Base-by-base conservation (phyloP, 2,113 vertebrate genomes). In the Irena cyanogastra region DNA sequence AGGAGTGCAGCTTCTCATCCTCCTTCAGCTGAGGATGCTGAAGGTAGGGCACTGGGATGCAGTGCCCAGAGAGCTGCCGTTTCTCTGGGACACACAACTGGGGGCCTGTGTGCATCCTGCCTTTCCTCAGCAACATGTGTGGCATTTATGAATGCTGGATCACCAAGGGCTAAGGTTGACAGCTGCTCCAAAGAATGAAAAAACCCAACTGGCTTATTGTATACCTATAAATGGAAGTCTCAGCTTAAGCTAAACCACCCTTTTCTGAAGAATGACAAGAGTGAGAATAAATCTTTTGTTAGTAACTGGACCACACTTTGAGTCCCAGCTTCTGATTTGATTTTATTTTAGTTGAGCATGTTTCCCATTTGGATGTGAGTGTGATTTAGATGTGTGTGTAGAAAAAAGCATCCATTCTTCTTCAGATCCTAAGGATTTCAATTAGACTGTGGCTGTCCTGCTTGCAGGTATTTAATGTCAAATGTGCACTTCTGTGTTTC, bases 41-140 rank as follows among this genome's bases (percentile, higher is more conserved):
- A 0, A 21, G 30, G 19, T 53, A 68, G 57, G 33, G 35, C 50
- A 27, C 39, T 13, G 53, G 47, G 49, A 20, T 54, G 72, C 44
- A 33, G 37, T 42, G 21, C 54, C 59, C 64, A 30, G 31, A 33
- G 37, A 45, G n/a, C 23, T 82, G 60, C 53, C 11, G 22, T 26
- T 69, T 69, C 49, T 85, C 52, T 79, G 61, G 61, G n/a, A 33
- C 22, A 17, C 52, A 35, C 21, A 3, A 0, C 8, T 76, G 49
- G 74, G 42, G 22, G 49, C 47, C 21, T 3, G 2, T 2, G 2
- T 87, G 42, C 8, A 7, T 84, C 70, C 57, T 93, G 23, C 35
- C 30, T 82, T 26, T 74, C 79, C 11, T 13, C 33, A 64, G 49
- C 1, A 1, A 42, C 0, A 1, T 20, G 22, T 0, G 0, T 35